Base-by-base conservation (phyloP, 2,797 vertebrate genomes). In the Florisuga fusca region DNA sequence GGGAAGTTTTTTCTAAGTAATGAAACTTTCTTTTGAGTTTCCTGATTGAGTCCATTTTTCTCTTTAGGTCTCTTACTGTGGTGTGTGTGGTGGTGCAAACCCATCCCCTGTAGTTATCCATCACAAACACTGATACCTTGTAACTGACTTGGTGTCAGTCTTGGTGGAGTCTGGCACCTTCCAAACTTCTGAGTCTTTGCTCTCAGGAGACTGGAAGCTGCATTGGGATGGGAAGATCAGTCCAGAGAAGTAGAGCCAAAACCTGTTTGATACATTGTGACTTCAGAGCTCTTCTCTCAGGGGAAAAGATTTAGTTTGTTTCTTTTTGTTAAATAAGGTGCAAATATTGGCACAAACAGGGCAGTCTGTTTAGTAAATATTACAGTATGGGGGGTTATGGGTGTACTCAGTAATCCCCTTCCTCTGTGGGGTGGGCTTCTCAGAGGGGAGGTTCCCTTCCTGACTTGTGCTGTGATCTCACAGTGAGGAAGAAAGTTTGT, bases 401-500 rank as follows among this genome's bases (percentile, higher is more conserved):
- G n/a, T 26, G 17, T 33, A 11, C 45, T 64, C 69, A 13, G 1
- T 48, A 16, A 17, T 5, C 5, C 17, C 57, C 7, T 57, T 10
- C 2, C 2, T 0, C 61, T 22, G 67, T 43, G 11, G 67, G 45
- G 63, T 3, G 12, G 61, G 63, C 31, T 1, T 9, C 5, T 5
- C 0, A 31, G 3, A 31, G 54, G 26, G 53, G 34, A 15, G 41
- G 7, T 3, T 6, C 68, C 43, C 46, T 38, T 2, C 3, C 12
- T 92, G 77, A 92, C 58, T 3, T 1, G 41, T 3, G 12, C 73
- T 9, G 59, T 54, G 68, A 85, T 81, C 94, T 93, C 88, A 54
- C 93, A 98, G 98, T 4, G 98, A 98, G 67, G 98, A 98, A 41
- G 98, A 99, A 93, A 98, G 96, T 3, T 95, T 97, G 69, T 96